Evolutionary conservation across 2,888 invertebrate genomes (phyloP).

Genomic region (Panzeria rudis): DNA sequence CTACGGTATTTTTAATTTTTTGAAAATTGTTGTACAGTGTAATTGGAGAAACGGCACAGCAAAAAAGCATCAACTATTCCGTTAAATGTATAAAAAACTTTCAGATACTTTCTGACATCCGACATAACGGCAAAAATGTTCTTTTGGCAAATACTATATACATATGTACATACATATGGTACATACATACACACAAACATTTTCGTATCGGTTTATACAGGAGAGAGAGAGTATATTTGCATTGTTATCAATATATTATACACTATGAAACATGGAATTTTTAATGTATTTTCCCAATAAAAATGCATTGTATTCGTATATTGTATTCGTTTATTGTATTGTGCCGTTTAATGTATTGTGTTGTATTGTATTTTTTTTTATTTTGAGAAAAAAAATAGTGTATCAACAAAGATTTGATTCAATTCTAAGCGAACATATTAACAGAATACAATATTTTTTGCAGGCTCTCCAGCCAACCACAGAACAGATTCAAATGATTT

Average conservation of each 20-base stretch:
- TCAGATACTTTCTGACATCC: too few species aligned
- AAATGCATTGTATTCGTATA: conserved; percentile 67
- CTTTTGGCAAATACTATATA: too few species aligned
- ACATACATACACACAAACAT: too few species aligned
- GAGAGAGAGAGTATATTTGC: conserved; percentile 13
- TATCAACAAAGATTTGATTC: conserved; percentile 71
- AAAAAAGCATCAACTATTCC: too few species aligned
- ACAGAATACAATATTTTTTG: conserved; percentile 75
- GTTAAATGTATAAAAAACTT: too few species aligned
- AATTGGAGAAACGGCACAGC: too few species aligned
- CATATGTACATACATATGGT: too few species aligned
- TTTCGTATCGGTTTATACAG: too few species aligned
- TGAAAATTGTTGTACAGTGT: too few species aligned
- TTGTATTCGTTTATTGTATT: conserved; percentile 65
- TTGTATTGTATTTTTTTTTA: background rate
- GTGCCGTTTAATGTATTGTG: conserved; percentile 44
- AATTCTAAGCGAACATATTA: conserved; percentile 71
- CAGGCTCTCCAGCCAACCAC: conserved; percentile 81
- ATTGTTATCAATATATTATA: conserved; percentile 69
- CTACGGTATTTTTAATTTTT: too few species aligned
- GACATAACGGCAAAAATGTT: too few species aligned
- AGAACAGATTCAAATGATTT: conserved; percentile 73
- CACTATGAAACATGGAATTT: conserved; percentile 69
- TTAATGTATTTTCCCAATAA: conserved; percentile 65
- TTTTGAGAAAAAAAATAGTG: conserved; percentile 12